Evolutionary conservation across 2,797 vertebrate genomes (phyloP), one percentile per base, ranked within the genome.

Genomic region (Clarias platycephalus): DNA sequence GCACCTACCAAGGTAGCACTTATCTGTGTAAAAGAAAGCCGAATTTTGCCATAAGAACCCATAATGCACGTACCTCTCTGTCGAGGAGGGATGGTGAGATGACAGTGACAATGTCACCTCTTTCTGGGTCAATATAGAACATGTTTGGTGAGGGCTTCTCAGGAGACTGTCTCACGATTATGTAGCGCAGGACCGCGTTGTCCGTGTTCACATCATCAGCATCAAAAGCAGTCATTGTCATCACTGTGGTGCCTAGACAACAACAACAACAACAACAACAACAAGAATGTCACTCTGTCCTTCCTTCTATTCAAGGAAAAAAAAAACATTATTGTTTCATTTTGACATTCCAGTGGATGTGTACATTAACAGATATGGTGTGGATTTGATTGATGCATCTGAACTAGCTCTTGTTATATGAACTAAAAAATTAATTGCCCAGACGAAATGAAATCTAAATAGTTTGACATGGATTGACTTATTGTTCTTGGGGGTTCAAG

Each of bases 101-200:
- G 67, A 98, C 96, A 0, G 98, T 99, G 90, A 98, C 97, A 0
- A 99, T 97, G 91, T 98, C 96, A 57, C 98, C 98, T 88, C 96
- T 96, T 72, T 99, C 98, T 0, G 96, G 96, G 77, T 99, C 96
- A 22, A 99, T 99, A 93, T 96, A 97, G 95, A 99, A 99, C 98
- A 99, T 99, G 92, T 98, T 98, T 12, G 97, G 97, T 0, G 97
- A 97, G 0, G 98, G 98, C 87, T 97, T 98, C 92, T 96, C 96
- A 1, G 98, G 98, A 0, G 96, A 97, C 93, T 99, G 98, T 55
- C 94, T 95, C 49, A 97, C 90, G 87, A 99, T 99, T 90, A 95
- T 97, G 90, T 99, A 99, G 15, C 98, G 94, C 87, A 99, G 91
- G 0, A 95, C 96, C 0, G 98, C 98, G 0, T 99, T 99, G 79